Evolutionary conservation across 2,113 vertebrate species (phyloP).

Genomic region (Rhea americana): DNA sequence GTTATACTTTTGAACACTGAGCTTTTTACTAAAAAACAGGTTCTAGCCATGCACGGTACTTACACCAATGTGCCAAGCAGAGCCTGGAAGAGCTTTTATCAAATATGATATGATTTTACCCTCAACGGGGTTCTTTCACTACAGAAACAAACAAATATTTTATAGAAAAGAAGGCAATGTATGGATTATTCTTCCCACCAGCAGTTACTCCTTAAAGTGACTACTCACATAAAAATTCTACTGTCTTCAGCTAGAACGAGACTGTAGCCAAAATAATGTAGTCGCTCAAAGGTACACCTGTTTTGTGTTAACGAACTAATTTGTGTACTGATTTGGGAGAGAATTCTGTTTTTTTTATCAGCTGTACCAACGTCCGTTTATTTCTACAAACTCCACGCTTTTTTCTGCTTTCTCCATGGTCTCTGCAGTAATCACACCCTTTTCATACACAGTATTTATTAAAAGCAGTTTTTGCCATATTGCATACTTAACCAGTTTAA

Average conservation of each 20-base stretch:
- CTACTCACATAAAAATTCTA: background rate
- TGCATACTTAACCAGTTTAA: background rate
- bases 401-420: background rate
- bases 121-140: background rate
- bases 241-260: background rate
- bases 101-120: background rate
- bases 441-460: background rate
- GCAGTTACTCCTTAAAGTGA: background rate
- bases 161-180: background rate
- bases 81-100: background rate
- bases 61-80: background rate
- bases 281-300: background rate
- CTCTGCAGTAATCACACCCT: background rate
- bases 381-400: background rate
- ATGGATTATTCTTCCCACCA: background rate
- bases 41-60: background rate
- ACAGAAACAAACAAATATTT: background rate
- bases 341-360: background rate
- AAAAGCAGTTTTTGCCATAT: background rate
- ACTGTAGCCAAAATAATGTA: background rate
- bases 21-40: background rate
- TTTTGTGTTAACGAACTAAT: background rate
- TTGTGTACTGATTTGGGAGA: accelerated
- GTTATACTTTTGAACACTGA: background rate
- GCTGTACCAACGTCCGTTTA: background rate